Base-by-base conservation (phyloP, 2,888 invertebrate species). In the Trypoxylon attenuatum region DNA sequence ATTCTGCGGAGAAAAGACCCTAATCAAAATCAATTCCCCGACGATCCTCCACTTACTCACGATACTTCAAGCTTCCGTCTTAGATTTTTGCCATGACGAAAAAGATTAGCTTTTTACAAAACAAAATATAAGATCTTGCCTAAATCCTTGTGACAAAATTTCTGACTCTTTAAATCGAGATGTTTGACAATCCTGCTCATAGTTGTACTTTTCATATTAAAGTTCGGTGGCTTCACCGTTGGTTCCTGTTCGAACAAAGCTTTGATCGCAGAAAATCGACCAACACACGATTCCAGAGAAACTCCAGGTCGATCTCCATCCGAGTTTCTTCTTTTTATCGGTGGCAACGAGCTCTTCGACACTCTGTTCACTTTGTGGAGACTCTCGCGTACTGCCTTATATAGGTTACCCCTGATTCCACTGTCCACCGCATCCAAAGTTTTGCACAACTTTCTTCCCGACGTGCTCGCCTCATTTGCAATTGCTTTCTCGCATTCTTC, bases 341-440 rank as follows among this genome's bases (percentile, higher is more conserved):
- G 15, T 5, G 53, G 2, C 19, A 41, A 10, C 0, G 39, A 19
- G 16, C 13, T 10, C 21, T 5, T 8, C 1, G 63, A 54, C 6
- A 50, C n/a, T 6, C 16, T 47, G 49, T 63, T 22, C 15, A 63
- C 59, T 23, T 59, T 63, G 22, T 54, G 49, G 27, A 59, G 19
- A 10, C 10, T 52, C 53, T 50, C 59, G 15, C 59, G 63, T 6
- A 63, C 63, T 3, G 38, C 53, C 15, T 19, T 10, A 53, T 63
- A 63, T 18, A 63, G 53, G 53, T 59, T 59, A 27, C 43, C 58
- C 27, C 47, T 13, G 16, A 6, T 16, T 2, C 45, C 53, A 15
- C 15, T 49, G 38, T 50, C 38, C 2, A 15, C 18, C 41, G 33
- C 39, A 45, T 63, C 59, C 27, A 59, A 50, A 15, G 63, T 63